Percentiles rank a stretch among this genome's conserved stretches.
Conservation (phyloP, 1,140 invertebrate species). For the Teleopsis dalmanni region DNA sequence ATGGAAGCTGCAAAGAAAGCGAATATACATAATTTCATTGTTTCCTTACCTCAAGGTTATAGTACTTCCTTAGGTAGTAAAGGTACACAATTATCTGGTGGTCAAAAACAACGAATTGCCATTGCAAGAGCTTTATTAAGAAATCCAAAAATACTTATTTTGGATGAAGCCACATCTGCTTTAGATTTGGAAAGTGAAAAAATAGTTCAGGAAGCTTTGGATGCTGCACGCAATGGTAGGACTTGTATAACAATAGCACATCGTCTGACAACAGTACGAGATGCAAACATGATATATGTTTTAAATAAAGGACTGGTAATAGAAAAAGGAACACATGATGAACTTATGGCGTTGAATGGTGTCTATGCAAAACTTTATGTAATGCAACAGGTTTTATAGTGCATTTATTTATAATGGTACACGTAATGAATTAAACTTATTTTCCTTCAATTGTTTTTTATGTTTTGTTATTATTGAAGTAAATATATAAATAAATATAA, state of each 20-base stretch:
- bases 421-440: no score
- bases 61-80: conserved; percentile 64
- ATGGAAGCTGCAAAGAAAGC: conserved; percentile 72
- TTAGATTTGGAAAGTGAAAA: conserved; percentile 70
- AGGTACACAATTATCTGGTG: conserved; percentile 67
- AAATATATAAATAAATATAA: no score
- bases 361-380: conserved; percentile 63
- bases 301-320: conserved; percentile 60
- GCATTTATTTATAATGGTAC: no score
- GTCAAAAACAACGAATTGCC: conserved; percentile 74
- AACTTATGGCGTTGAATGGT: conserved; percentile 55
- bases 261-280: conserved; percentile 61
- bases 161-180: conserved; percentile 84
- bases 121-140: conserved; percentile 71
- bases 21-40: conserved; percentile 82
- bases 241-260: conserved; percentile 72
- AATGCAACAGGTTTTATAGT: conserved; percentile 43
- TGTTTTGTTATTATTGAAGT: no score
- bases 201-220: conserved; percentile 64
- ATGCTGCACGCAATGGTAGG: conserved; percentile 56
- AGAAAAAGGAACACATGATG: conserved; percentile 63
- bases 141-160: conserved; percentile 64
- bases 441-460: no score
- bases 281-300: conserved; percentile 54
- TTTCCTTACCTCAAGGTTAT: conserved; percentile 70